phyloP scores from a whole-genome alignment of 2,888 invertebrate species.

The Barypeithes pellucidus region DNA sequence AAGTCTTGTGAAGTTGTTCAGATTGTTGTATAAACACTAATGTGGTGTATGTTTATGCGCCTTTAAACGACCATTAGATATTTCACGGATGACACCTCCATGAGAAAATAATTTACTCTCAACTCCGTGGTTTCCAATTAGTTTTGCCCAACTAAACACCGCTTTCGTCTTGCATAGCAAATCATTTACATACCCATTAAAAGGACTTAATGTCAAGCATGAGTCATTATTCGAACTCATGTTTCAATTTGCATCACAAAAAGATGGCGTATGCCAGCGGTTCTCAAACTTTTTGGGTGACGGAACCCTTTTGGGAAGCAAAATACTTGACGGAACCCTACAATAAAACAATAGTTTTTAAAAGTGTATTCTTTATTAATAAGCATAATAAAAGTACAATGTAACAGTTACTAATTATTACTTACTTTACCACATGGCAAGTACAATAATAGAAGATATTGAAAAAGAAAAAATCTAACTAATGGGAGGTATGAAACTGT shows the following conservation, averaged over 20 bases:
- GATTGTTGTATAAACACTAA: conserved; percentile 26
- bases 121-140: conserved; percentile 42
- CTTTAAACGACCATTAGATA: conserved; percentile 38
- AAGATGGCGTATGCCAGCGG: conserved; percentile 42
- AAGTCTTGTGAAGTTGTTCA: conserved; percentile 34
- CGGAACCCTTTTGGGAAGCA: too few species aligned
- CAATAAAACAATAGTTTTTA: too few species aligned
- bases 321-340: too few species aligned
- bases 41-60: conserved; percentile 35
- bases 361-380: too few species aligned
- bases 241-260: conserved; percentile 54
- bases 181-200: conserved; percentile 45
- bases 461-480: too few species aligned
- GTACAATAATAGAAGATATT: too few species aligned
- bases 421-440: too few species aligned
- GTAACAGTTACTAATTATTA: too few species aligned
- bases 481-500: too few species aligned
- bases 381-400: too few species aligned
- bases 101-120: conserved; percentile 37
- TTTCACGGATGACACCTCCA: conserved; percentile 48
- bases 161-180: conserved; percentile 32
- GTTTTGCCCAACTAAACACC: conserved; percentile 39
- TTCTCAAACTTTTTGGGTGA: too few species aligned
- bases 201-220: conserved; percentile 43
- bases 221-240: conserved; percentile 55